phyloP scores from a whole-genome alignment of 37 sponge, comb jelly and placozoan genomes.

The Aplysina aerophoba region DNA sequence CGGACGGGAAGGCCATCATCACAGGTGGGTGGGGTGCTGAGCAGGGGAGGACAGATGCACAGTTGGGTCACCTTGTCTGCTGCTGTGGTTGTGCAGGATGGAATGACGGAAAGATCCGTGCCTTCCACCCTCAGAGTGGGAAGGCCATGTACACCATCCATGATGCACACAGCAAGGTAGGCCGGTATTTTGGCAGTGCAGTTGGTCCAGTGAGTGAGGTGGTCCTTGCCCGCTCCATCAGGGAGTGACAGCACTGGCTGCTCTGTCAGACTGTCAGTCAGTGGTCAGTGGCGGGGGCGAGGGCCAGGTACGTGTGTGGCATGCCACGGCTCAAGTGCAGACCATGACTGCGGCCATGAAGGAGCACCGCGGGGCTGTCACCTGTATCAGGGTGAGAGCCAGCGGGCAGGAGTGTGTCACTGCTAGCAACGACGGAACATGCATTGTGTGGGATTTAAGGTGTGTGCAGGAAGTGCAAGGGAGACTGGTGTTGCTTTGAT shows the following conservation, averaged over 20 bases:
- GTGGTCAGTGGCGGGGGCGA: conserved; percentile 98
- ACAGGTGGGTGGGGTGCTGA: conserved; percentile 68
- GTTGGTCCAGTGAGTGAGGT: neutral
- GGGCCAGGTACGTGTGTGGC: conserved; percentile 98
- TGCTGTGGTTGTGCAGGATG: conserved; percentile 65
- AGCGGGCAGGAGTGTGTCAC: conserved; percentile 88
- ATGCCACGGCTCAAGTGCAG: conserved; percentile 60
- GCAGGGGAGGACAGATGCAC: neutral
- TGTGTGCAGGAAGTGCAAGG: conserved; percentile 44
- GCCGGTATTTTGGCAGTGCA: neutral
- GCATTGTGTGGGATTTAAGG: conserved; percentile 98
- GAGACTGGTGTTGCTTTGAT: neutral
- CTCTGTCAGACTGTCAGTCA: conserved; percentile 65
- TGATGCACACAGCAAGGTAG: conserved; percentile 95
- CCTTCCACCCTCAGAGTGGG: conserved; percentile 89
- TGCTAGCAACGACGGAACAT: conserved; percentile 91
- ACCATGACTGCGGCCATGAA: conserved; percentile 91
- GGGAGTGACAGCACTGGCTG: conserved; percentile 95
- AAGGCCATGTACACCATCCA: conserved; percentile 90
- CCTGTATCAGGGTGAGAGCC: conserved; percentile 80
- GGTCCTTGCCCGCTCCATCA: conserved; percentile 12
- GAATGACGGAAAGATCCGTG: conserved; percentile 98
- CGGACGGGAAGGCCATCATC: conserved; percentile 92
- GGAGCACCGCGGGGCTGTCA: conserved; percentile 93
- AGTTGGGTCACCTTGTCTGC: neutral